Conservation (phyloP, 2,113 vertebrate species). For the Dermatemys mawii region DNA sequence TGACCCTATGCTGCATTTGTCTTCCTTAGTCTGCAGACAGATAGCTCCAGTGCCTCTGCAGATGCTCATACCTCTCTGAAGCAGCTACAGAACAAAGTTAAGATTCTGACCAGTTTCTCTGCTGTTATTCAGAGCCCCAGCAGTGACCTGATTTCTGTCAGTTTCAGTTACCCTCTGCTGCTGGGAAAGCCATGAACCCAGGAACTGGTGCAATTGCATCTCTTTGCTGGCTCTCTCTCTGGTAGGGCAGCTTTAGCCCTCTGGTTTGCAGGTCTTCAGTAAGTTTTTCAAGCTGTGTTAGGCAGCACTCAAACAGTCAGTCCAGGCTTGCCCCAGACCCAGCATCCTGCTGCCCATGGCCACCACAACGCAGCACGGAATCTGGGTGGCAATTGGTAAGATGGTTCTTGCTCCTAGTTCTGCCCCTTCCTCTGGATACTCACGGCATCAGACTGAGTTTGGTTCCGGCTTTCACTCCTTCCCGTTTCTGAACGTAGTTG, state of each 20-base stretch:
- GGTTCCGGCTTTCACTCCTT: constrained; percentile 90
- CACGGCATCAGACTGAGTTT: constrained; percentile 99
- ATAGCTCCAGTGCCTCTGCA: not conserved
- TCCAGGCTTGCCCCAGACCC: not conserved
- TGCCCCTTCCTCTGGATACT: constrained; percentile 64
- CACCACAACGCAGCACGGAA: not conserved
- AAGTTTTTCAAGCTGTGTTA: not conserved
- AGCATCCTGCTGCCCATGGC: rapidly evolving
- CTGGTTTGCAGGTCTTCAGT: not conserved
- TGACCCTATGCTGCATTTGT: rapidly evolving
- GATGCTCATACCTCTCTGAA: not conserved
- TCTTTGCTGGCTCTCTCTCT: rapidly evolving
- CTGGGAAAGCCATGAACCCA: not conserved
- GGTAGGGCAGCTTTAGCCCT: not conserved
- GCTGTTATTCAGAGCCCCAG: not conserved
- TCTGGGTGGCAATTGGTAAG: not conserved
- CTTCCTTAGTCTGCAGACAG: not conserved
- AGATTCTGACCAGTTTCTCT: not conserved
- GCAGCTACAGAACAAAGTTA: not conserved
- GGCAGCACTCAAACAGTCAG: not conserved
- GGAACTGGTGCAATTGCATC: not conserved
- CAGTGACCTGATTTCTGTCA: too few relatives aligned
- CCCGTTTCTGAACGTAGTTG: constrained; percentile 96
- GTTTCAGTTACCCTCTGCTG: not conserved
- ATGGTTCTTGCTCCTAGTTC: too few relatives aligned